Conservation (phyloP, 2,113 vertebrate species). For the Alces alces region DNA sequence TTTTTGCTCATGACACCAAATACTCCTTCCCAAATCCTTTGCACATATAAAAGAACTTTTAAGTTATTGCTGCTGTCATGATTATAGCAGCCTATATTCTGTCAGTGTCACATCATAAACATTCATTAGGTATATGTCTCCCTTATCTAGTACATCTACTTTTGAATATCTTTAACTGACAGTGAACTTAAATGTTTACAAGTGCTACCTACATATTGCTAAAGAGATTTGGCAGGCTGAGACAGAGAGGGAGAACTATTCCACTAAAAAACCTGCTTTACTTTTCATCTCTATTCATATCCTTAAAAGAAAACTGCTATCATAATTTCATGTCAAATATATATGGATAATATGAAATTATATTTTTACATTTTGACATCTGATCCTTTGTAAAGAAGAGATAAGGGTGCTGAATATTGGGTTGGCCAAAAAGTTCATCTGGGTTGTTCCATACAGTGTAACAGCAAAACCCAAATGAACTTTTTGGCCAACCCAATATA, state of each 20-base stretch:
- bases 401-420: background rate
- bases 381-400: background rate
- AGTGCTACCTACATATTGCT: background rate
- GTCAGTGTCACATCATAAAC: background rate
- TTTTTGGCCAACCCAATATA: background rate
- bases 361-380: slow-evolving; percentile 6
- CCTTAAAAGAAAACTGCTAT: background rate
- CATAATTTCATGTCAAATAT: background rate
- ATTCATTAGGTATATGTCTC: background rate
- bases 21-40: background rate
- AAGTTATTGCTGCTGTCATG: background rate
- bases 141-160: background rate
- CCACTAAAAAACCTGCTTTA: background rate
- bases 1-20: background rate
- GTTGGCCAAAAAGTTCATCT: background rate
- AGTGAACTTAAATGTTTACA: slow-evolving; percentile 16
- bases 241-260: background rate
- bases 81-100: background rate
- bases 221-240: background rate
- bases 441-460: background rate
- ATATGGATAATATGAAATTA: background rate
- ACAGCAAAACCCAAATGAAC: background rate
- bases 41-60: background rate
- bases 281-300: background rate
- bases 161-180: background rate